Evolutionary conservation across 1,140 invertebrate species (phyloP).

Genomic region (Brachystomella parvula): DNA sequence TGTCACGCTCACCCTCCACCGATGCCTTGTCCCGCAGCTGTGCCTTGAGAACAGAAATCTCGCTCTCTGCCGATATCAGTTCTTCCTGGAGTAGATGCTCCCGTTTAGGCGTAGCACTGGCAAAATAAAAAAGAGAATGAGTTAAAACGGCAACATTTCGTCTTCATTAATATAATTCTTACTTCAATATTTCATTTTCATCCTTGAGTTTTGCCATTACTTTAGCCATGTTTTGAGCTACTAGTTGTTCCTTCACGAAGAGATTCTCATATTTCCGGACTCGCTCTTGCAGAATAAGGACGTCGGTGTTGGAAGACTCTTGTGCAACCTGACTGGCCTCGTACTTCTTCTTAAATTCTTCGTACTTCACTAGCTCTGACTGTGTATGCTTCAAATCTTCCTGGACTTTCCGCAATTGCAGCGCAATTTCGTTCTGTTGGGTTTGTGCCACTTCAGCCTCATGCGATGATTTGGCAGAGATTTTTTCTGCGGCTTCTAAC

Average conservation of each 20-base stretch:
- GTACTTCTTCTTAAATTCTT: conserved; percentile 12
- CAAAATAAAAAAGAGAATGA: not conserved
- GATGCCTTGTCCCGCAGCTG: conserved; percentile 18
- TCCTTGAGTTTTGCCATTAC: conserved; percentile 17
- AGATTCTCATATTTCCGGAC: conserved; percentile 33
- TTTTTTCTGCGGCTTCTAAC: conserved; percentile 20
- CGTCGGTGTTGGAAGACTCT: not conserved
- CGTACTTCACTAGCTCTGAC: not conserved
- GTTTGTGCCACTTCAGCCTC: conserved; percentile 25
- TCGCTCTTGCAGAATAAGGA: conserved; percentile 17
- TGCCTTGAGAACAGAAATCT: conserved; percentile 13
- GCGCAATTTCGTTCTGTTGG: conserved; percentile 22
- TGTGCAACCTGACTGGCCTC: not conserved
- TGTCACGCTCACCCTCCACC: conserved; percentile 21
- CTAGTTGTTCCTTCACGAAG: conserved; percentile 26
- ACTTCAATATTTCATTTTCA: conserved; percentile 30
- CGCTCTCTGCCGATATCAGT: conserved; percentile 21
- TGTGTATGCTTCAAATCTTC: conserved; percentile 27
- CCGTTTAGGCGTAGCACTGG: conserved; percentile 18
- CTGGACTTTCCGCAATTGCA: conserved; percentile 25
- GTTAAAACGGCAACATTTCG: not conserved
- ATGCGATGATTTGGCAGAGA: conserved; percentile 30
- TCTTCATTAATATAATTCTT: not conserved
- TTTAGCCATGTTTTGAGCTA: conserved; percentile 11
- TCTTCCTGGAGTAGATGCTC: conserved; percentile 34